Conservation (phyloP, 2,113 vertebrate species). For the Oncorhynchus gorbuscha region DNA sequence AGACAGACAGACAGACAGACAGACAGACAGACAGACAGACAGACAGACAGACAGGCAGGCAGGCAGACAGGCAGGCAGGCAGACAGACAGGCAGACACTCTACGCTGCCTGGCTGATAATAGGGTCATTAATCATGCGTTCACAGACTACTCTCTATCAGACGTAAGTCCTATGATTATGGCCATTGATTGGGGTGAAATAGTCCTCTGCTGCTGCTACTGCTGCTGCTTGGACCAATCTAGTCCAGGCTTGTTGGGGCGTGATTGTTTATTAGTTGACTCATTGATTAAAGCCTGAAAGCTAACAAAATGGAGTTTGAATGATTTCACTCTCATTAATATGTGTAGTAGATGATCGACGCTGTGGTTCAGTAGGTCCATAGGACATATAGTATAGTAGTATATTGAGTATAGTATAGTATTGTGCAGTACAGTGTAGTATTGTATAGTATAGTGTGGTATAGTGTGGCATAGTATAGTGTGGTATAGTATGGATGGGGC, state of each 20-base stretch:
- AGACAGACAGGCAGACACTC: conserved; percentile 23
- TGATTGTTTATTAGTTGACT: conserved; percentile 61
- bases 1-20: no score
- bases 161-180: conserved; percentile 69
- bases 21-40: no score
- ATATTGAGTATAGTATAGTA: no score
- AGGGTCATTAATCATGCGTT: conserved; percentile 71
- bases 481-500: no score
- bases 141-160: conserved; percentile 52
- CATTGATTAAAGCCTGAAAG: conserved; percentile 68
- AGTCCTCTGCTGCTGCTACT: conserved; percentile 13
- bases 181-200: conserved; percentile 69
- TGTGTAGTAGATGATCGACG: background rate
- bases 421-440: no score
- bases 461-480: no score
- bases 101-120: conserved; percentile 54
- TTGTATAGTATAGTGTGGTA: no score
- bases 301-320: conserved; percentile 63
- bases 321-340: conserved; percentile 20
- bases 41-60: no score
- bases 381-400: background rate
- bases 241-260: conserved; percentile 43
- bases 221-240: conserved; percentile 47
- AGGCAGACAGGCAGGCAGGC: no score
- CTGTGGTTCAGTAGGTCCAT: background rate